These are phyloP conservation scores for Anas platyrhynchos DNA, from an alignment of 2,113 vertebrate genomes.

Conservation along the genomic window DNA sequence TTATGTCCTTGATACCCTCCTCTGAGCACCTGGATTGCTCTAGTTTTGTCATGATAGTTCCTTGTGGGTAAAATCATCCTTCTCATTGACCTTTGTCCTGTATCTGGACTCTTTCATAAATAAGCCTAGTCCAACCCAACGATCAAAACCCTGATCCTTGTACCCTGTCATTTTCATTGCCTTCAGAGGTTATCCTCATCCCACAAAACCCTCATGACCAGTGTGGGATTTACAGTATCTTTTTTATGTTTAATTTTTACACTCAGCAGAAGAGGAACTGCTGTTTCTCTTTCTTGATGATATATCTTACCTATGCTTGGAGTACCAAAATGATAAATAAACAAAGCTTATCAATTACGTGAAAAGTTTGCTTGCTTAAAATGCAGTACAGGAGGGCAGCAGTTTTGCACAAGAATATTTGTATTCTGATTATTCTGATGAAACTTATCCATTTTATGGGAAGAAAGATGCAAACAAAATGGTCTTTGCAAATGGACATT, in stretches of 20 bases:
- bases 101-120: not conserved
- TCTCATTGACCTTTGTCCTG: not conserved
- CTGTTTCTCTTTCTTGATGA: not conserved
- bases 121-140: not conserved
- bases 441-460: not conserved
- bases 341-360: not conserved
- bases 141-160: not conserved
- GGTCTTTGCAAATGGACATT: not conserved
- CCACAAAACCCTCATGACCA: not conserved
- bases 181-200: not conserved
- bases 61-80: not conserved
- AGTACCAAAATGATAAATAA: not conserved
- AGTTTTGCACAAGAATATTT: not conserved
- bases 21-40: not conserved
- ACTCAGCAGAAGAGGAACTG: not conserved
- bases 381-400: rapidly evolving
- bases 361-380: not conserved
- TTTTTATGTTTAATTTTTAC: not conserved
- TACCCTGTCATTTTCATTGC: not conserved
- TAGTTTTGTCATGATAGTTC: not conserved
- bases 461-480: not conserved
- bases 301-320: not conserved
- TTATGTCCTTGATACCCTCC: not conserved
- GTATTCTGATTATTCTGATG: not conserved
- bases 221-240: not conserved